Evolutionary conservation across 2,888 invertebrate species (phyloP).

Genomic region (Meganola albula): DNA sequence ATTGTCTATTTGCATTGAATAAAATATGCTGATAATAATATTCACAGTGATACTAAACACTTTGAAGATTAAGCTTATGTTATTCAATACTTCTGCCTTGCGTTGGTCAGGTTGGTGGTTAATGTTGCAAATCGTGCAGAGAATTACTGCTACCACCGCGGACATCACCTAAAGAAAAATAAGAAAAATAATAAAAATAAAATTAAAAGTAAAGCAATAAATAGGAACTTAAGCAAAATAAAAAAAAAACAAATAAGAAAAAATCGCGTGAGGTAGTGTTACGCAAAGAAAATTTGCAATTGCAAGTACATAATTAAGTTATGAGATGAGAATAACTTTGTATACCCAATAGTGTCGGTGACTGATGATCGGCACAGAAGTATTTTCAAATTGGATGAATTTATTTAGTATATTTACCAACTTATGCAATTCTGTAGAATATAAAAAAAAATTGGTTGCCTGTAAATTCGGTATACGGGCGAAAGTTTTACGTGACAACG

Average conservation of each 20-base stretch:
- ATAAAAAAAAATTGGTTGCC: no score
- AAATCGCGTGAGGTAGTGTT: background rate
- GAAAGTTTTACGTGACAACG: no score
- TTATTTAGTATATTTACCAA: no score
- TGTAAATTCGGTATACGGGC: no score
- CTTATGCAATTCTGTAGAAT: no score
- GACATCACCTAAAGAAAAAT: slow-evolving; percentile 73
- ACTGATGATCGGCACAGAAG: no score
- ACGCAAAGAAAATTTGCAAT: no score
- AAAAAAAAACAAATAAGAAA: slow-evolving; percentile 12
- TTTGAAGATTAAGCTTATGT: slow-evolving; percentile 77
- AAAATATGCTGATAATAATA: slow-evolving; percentile 79
- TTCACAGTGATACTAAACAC: slow-evolving; percentile 78
- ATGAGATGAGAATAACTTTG: no score
- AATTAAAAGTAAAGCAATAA: slow-evolving; percentile 27
- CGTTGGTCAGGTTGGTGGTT: slow-evolving; percentile 78
- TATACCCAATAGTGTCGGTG: no score
- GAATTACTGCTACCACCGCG: slow-evolving; percentile 77
- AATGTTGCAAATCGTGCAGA: slow-evolving; percentile 79
- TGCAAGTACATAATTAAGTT: no score
- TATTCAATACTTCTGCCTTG: slow-evolving; percentile 79
- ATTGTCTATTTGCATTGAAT: slow-evolving; percentile 63
- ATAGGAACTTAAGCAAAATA: slow-evolving; percentile 23
- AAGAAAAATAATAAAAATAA: slow-evolving; percentile 43
- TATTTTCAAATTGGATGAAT: no score